These are phyloP conservation scores for Acleris emargana DNA, from an alignment of 2,888 invertebrate species.

Conservation along the genomic window DNA sequence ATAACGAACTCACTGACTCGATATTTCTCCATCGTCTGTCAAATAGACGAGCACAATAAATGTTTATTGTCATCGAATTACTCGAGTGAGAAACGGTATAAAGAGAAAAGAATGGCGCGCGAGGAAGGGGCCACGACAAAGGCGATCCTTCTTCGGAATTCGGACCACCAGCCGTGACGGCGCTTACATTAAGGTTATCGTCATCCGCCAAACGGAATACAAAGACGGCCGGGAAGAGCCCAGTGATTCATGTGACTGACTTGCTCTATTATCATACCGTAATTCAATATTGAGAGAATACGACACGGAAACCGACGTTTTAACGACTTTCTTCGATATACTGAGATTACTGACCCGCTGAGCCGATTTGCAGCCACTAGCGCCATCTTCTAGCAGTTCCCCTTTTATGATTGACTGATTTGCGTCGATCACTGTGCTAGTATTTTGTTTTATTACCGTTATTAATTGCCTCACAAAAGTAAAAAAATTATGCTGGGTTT, in stretches of 20 bases:
- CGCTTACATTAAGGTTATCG: conserved; percentile 84
- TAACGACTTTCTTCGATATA: conserved; percentile 42
- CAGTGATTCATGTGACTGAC: conserved; percentile 76
- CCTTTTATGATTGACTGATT: not conserved
- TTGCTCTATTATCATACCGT: conserved; percentile 67
- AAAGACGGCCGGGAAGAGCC: conserved; percentile 71
- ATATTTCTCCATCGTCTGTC: conserved; percentile 79
- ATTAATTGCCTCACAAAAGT: no score
- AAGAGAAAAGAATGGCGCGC: conserved; percentile 78
- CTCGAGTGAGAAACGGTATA: conserved; percentile 81
- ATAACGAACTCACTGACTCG: conserved; percentile 73
- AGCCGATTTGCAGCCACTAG: conserved; percentile 15
- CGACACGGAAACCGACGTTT: conserved; percentile 50
- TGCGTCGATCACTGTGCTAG: not conserved
- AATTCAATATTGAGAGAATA: conserved; percentile 66
- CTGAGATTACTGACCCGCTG: conserved; percentile 16
- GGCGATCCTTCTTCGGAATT: conserved; percentile 77
- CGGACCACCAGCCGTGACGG: conserved; percentile 80
- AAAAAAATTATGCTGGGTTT: no score
- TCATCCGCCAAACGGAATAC: conserved; percentile 81
- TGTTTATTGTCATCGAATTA: conserved; percentile 83
- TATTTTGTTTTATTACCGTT: no score
- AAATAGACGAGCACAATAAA: conserved; percentile 81
- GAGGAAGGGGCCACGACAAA: conserved; percentile 79
- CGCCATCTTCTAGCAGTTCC: not conserved